A percentile compares a stretch with the other conserved stretches of the same genome.
These are phyloP conservation scores for Lutjanus campechanus DNA, from an alignment of 2,797 vertebrate genomes.

Conservation along the genomic window DNA sequence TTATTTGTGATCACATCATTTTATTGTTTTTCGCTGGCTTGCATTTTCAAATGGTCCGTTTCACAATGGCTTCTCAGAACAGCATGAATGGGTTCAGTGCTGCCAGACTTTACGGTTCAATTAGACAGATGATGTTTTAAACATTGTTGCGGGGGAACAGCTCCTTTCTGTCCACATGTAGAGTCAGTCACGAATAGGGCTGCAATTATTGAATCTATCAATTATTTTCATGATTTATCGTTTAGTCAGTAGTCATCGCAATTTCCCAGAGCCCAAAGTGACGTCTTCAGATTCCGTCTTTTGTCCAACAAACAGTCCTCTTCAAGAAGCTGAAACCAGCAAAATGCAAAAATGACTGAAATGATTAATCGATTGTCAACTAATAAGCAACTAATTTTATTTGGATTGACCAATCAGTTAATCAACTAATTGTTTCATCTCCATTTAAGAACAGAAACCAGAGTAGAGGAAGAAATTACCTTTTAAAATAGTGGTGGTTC, in stretches of 20 bases:
- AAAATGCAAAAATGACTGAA: too few relatives aligned
- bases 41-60: conserved; percentile 50
- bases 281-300: too few relatives aligned
- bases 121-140: conserved; percentile 28
- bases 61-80: conserved; percentile 43
- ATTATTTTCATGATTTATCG: too few relatives aligned
- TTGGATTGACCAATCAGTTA: too few relatives aligned
- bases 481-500: not conserved
- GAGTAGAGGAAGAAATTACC: not conserved
- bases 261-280: too few relatives aligned
- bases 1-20: conserved; percentile 39
- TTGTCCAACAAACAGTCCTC: too few relatives aligned
- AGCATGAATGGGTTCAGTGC: conserved; percentile 26
- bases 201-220: too few relatives aligned
- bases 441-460: not conserved
- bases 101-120: conserved; percentile 16
- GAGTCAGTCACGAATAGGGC: not conserved
- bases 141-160: not conserved
- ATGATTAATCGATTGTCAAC: too few relatives aligned
- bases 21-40: conserved; percentile 45
- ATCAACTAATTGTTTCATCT: too few relatives aligned
- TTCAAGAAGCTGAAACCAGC: too few relatives aligned
- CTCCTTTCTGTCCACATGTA: not conserved
- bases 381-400: too few relatives aligned
- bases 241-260: too few relatives aligned